Percentiles rank a stretch among this genome's conserved stretches.
These are phyloP conservation scores for Ibycter americanus DNA, from an alignment of 2,797 vertebrate species.

Conservation along the genomic window DNA sequence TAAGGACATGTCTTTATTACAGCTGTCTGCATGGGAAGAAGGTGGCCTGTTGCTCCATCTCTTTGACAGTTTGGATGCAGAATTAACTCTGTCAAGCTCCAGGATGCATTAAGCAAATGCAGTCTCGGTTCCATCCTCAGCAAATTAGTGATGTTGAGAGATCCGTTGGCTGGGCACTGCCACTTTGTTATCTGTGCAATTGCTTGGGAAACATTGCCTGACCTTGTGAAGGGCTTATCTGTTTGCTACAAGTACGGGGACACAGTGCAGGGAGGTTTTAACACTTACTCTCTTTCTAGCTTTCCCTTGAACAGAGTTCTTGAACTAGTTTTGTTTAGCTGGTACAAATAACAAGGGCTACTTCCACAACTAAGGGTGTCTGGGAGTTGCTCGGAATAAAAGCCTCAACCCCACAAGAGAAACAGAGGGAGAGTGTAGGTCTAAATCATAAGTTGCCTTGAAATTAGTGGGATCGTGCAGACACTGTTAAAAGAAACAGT, in stretches of 20 bases:
- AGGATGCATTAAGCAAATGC: constrained; percentile 56
- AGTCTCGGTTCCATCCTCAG: constrained; percentile 48
- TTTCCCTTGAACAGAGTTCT: neutral
- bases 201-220: constrained; percentile 7
- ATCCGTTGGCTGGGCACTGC: neutral
- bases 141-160: constrained; percentile 56
- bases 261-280: neutral
- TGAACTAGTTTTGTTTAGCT: neutral
- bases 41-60: constrained; percentile 1
- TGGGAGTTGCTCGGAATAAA: neutral
- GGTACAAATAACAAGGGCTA: neutral
- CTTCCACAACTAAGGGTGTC: neutral
- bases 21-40: constrained; percentile 57
- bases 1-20: constrained; percentile 69
- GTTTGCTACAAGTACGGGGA: neutral
- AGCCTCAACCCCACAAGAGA: neutral
- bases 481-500: neutral
- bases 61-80: constrained; percentile 21
- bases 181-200: constrained; percentile 31
- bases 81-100: constrained; percentile 54
- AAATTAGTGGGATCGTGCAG: neutral
- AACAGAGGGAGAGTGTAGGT: neutral
- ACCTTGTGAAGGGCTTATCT: neutral
- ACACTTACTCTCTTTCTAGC: neutral
- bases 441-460: neutral